Conservation (phyloP, 2,888 invertebrate genomes). For the Candidula unifasciata region DNA sequence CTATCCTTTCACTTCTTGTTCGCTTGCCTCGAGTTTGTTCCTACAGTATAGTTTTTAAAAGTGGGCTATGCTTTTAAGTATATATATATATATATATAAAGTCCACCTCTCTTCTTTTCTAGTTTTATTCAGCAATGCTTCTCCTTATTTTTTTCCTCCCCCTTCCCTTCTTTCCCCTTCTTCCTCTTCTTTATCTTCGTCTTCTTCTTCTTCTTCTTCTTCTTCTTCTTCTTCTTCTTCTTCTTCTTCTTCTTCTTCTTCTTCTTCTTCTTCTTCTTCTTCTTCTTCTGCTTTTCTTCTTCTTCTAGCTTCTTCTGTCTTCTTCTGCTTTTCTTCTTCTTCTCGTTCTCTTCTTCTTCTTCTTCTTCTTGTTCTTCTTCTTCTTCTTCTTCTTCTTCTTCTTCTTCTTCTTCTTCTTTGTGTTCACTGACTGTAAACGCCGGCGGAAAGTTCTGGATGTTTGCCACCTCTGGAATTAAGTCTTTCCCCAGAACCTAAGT, state of each 20-base stretch:
- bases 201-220: background rate
- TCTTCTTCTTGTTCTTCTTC: background rate
- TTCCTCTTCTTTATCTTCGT: background rate
- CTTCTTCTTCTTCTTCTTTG: slow-evolving; percentile 24
- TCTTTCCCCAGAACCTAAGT: too few relatives aligned
- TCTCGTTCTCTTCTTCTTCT: background rate
- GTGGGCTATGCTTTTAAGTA: too few relatives aligned
- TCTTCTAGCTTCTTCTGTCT: too few relatives aligned
- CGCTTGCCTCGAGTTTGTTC: too few relatives aligned
- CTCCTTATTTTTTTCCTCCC: background rate
- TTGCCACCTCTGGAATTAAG: too few relatives aligned
- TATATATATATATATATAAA: too few relatives aligned
- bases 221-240: background rate
- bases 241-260: slow-evolving; percentile 1
- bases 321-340: background rate
- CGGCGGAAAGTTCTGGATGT: too few relatives aligned
- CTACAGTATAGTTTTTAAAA: too few relatives aligned
- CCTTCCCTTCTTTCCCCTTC: background rate
- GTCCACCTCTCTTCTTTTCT: too few relatives aligned
- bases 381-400: slow-evolving; percentile 31
- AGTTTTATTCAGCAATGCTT: too few relatives aligned
- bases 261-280: slow-evolving; percentile 6
- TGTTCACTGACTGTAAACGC: too few relatives aligned
- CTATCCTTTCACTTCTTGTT: too few relatives aligned
- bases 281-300: background rate